Evolutionary conservation across 1,140 invertebrate genomes (phyloP).

Genomic region (Cotesia chilonis): DNA sequence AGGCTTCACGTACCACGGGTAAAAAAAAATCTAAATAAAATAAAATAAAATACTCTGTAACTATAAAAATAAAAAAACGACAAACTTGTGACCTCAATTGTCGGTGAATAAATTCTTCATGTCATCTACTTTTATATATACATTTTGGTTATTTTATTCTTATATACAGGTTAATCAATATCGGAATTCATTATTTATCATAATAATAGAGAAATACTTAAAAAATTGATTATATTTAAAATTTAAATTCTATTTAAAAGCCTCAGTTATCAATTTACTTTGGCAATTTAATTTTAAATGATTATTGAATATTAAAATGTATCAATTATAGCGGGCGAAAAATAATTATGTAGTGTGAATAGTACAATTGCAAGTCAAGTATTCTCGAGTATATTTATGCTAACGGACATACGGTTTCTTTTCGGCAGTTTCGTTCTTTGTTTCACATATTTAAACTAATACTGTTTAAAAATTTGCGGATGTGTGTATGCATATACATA

Average conservation of each 20-base stretch:
- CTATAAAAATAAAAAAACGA: constrained; percentile 1
- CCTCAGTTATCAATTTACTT: no score
- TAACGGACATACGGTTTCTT: constrained; percentile 42
- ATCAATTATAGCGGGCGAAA: no score
- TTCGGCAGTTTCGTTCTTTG: constrained; percentile 43
- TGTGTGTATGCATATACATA: neutral
- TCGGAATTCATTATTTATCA: constrained; percentile 9
- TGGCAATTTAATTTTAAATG: no score
- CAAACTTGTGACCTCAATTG: no score
- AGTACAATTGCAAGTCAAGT: constrained; percentile 41
- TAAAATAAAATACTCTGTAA: constrained; percentile 6
- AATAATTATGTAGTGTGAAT: neutral
- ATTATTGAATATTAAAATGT: no score
- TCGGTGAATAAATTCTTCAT: no score
- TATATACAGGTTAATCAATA: neutral
- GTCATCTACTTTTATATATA: no score
- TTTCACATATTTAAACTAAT: constrained; percentile 41
- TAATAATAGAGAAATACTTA: neutral
- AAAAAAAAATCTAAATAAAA: constrained; percentile 13
- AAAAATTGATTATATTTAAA: neutral
- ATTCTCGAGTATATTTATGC: constrained; percentile 48
- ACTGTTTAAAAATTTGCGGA: constrained; percentile 4
- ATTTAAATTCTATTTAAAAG: no score
- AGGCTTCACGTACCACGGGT: constrained; percentile 13
- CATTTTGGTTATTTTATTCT: no score